A percentile compares a stretch with the other conserved stretches of the same genome.
Conservation (phyloP, 2,888 invertebrate genomes). For the Horisme vitalbata region DNA sequence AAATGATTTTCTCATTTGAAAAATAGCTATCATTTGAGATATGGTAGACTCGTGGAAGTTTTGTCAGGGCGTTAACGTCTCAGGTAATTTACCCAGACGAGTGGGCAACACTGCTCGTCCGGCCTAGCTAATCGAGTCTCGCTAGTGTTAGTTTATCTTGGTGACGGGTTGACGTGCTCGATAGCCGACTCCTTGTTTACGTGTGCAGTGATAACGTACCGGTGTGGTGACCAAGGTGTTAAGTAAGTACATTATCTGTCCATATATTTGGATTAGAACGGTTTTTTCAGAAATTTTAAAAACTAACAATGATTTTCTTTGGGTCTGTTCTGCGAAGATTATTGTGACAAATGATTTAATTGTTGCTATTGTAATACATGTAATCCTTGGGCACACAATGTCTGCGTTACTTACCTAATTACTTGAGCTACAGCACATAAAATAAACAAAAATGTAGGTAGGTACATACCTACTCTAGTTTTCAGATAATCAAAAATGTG, state of each 20-base stretch:
- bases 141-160: conserved; percentile 50
- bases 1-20: no score
- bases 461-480: no score
- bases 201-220: conserved; percentile 64
- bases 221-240: conserved; percentile 43
- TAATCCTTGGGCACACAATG: conserved; percentile 3
- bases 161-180: conserved; percentile 38
- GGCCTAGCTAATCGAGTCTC: conserved; percentile 31
- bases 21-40: no score
- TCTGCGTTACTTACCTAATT: no score
- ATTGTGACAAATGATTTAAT: conserved; percentile 4
- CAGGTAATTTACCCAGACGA: conserved; percentile 29
- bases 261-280: neutral
- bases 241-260: conserved; percentile 38
- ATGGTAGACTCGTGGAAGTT: no score
- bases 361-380: conserved; percentile 14
- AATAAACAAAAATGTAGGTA: neutral
- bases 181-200: conserved; percentile 48
- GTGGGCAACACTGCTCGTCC: conserved; percentile 51
- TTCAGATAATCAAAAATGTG: no score
- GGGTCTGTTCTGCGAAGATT: conserved; percentile 11
- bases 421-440: no score
- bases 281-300: no score
- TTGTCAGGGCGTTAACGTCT: neutral
- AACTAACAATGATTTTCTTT: no score